Evolutionary conservation across 1,140 invertebrate genomes (phyloP).

Genomic region (Ganaspis sp.): DNA sequence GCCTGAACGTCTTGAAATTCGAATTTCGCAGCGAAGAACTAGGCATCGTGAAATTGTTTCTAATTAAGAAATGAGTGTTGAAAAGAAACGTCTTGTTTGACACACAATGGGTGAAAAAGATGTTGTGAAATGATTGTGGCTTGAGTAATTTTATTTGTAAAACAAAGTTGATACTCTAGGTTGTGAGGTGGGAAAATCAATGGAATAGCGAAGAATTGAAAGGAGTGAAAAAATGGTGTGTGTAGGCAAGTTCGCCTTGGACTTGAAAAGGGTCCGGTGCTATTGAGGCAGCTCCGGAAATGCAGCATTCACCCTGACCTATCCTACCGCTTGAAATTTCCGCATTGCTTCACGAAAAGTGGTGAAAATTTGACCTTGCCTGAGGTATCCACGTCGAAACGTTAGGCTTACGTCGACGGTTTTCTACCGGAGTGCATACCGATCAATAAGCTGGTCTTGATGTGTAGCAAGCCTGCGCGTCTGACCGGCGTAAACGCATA

Average conservation of each 20-base stretch:
- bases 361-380: conserved; percentile 57
- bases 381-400: conserved; percentile 30
- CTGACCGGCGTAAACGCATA: conserved; percentile 34
- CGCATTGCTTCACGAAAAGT: conserved; percentile 35
- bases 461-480: conserved; percentile 42
- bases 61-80: no score
- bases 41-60: no score
- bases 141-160: no score
- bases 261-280: conserved; percentile 27
- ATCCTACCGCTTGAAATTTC: conserved; percentile 32
- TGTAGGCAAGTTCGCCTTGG: conserved; percentile 39
- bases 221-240: not conserved
- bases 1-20: no score
- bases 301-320: conserved; percentile 35
- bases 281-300: conserved; percentile 30
- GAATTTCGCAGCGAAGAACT: no score
- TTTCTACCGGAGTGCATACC: conserved; percentile 20
- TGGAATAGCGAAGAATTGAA: not conserved
- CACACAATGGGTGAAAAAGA: no score
- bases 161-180: no score
- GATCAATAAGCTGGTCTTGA: conserved; percentile 51
- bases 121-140: no score
- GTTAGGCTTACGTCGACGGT: conserved; percentile 29
- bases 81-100: no score
- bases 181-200: no score